Evolutionary conservation across 2,888 invertebrate species (phyloP).

Genomic region (Catocala fraxini): DNA sequence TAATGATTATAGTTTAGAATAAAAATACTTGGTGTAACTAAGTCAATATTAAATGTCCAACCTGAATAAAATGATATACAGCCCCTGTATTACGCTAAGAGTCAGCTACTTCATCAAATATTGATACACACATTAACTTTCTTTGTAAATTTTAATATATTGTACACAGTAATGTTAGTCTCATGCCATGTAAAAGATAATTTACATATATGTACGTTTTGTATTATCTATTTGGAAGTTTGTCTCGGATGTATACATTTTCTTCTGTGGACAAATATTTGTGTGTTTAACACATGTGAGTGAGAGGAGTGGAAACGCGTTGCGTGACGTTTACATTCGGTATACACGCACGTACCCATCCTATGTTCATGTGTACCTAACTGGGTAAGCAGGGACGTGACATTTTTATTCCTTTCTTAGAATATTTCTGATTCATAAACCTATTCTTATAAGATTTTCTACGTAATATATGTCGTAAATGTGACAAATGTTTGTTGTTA

Average conservation of each 20-base stretch:
- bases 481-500: conserved; percentile 1
- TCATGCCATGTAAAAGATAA: conserved; percentile 3
- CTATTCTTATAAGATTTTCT: not conserved
- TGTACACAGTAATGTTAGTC: conserved; percentile 23
- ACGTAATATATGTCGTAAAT: conserved; percentile 4
- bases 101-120: conserved; percentile 32
- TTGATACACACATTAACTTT: conserved; percentile 33
- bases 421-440: conserved; percentile 5
- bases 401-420: conserved; percentile 8
- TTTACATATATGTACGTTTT: conserved; percentile 15
- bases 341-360: not conserved
- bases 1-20: too few species aligned
- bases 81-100: conserved; percentile 18
- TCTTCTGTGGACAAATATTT: conserved; percentile 58
- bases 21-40: not conserved
- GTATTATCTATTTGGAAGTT: conserved; percentile 32
- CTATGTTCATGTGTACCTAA: conserved; percentile 1
- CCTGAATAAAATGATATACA: conserved; percentile 46
- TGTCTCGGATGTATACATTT: conserved; percentile 47
- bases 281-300: conserved; percentile 50
- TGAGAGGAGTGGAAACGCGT: conserved; percentile 43
- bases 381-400: conserved; percentile 4
- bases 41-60: conserved; percentile 41
- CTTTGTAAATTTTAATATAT: conserved; percentile 34
- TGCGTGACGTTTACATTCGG: conserved; percentile 14